These are phyloP conservation scores for Autographa pulchrina DNA, from an alignment of 2,888 invertebrate genomes.

Conservation along the genomic window DNA sequence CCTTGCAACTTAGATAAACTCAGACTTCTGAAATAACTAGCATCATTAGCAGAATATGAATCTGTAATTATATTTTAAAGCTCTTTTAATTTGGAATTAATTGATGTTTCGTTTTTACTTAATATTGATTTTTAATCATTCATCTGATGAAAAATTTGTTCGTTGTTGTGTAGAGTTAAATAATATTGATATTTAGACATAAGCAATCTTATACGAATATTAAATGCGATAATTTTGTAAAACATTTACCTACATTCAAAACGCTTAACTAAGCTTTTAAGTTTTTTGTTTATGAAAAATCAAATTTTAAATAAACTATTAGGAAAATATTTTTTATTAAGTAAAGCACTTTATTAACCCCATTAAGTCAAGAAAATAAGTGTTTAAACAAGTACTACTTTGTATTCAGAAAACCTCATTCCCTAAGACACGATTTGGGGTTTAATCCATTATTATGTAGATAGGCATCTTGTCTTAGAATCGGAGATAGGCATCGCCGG, in stretches of 20 bases:
- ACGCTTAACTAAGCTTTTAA: too few relatives aligned
- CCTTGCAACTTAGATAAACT: background rate
- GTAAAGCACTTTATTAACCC: too few relatives aligned
- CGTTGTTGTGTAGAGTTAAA: background rate
- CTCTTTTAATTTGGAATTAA: slow-evolving; percentile 29
- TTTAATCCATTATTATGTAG: slow-evolving; percentile 26
- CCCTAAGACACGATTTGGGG: background rate
- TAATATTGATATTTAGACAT: background rate
- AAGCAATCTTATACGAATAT: too few relatives aligned
- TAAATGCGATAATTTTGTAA: too few relatives aligned
- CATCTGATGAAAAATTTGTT: background rate
- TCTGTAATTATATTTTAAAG: slow-evolving; percentile 30
- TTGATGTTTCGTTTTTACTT: background rate
- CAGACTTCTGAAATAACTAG: slow-evolving; percentile 11
- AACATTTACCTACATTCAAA: too few relatives aligned
- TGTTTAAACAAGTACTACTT: background rate
- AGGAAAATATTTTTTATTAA: too few relatives aligned
- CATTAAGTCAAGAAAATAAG: too few relatives aligned
- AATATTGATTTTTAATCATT: slow-evolving; percentile 45
- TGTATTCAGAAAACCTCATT: background rate
- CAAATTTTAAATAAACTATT: too few relatives aligned
- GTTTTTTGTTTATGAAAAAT: too few relatives aligned
- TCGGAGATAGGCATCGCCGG: slow-evolving; percentile 14
- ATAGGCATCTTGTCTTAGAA: slow-evolving; percentile 21
- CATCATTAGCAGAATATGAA: slow-evolving; percentile 14